phyloP scores from a whole-genome alignment of 2,888 invertebrate genomes.

The Limenitis camilla region DNA sequence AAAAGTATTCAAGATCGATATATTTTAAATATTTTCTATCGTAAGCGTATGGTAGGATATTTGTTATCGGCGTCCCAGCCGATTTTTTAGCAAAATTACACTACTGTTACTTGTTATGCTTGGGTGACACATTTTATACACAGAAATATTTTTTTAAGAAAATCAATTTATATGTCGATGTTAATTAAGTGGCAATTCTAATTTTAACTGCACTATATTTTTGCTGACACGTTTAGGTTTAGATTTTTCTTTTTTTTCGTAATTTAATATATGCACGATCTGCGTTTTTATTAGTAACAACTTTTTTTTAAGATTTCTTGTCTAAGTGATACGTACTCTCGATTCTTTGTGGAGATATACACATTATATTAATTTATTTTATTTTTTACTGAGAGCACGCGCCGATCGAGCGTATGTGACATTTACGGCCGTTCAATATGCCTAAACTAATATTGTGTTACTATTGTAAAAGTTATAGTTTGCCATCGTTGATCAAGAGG shows the following conservation, averaged over 20 bases:
- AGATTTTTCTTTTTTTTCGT: slow-evolving; percentile 58
- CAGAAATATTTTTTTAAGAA: slow-evolving; percentile 72
- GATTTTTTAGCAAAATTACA: slow-evolving; percentile 42
- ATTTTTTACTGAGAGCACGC: slow-evolving; percentile 27
- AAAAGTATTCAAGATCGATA: slow-evolving; percentile 7
- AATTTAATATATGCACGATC: slow-evolving; percentile 72
- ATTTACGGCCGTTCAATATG: slow-evolving; percentile 43
- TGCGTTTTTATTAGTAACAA: slow-evolving; percentile 68
- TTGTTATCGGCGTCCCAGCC: slow-evolving; percentile 18
- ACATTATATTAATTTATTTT: slow-evolving; percentile 53
- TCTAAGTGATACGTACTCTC: slow-evolving; percentile 42
- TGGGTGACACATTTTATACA: slow-evolving; percentile 70
- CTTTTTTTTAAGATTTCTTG: slow-evolving; percentile 43
- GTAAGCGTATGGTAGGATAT: slow-evolving; percentile 1
- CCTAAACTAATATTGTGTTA: slow-evolving; percentile 69
- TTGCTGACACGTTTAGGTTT: slow-evolving; percentile 72
- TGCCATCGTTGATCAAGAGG: slow-evolving; percentile 72
- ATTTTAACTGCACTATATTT: slow-evolving; percentile 71
- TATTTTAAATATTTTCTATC: slow-evolving; percentile 13
- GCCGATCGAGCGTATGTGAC: slow-evolving; percentile 38
- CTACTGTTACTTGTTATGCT: slow-evolving; percentile 59
- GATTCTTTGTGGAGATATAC: slow-evolving; percentile 35
- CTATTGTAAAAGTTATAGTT: slow-evolving; percentile 66
- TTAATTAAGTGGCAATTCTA: slow-evolving; percentile 71
- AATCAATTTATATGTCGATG: slow-evolving; percentile 66